These are phyloP conservation scores for Antrozous pallidus DNA, from an alignment of 2,797 vertebrate species.

Conservation along the genomic window DNA sequence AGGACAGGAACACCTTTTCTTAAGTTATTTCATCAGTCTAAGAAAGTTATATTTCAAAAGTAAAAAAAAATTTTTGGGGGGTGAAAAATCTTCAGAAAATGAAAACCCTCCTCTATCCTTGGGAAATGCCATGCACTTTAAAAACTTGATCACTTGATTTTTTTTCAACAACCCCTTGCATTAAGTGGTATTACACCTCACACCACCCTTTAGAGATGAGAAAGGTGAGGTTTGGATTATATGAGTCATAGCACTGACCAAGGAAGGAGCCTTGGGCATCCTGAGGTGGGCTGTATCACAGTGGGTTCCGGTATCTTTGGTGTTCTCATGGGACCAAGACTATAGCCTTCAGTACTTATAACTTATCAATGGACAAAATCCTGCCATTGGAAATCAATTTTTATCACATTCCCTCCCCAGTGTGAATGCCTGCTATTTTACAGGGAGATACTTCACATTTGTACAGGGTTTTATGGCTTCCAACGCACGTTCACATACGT, in stretches of 20 bases:
- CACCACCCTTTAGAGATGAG: background rate
- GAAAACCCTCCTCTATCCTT: background rate
- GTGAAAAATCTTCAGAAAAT: background rate
- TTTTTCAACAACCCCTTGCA: background rate
- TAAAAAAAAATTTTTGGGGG: background rate
- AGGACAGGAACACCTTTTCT: background rate
- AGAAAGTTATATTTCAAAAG: background rate
- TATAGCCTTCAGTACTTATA: background rate
- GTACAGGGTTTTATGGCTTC: background rate
- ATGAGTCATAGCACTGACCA: background rate
- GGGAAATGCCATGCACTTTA: background rate
- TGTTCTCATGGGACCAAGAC: background rate
- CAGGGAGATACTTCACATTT: background rate
- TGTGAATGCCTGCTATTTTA: background rate
- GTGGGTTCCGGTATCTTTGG: background rate
- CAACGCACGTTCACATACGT: background rate
- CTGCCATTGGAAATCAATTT: constrained; percentile 12
- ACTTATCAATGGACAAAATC: background rate
- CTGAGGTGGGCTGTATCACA: background rate
- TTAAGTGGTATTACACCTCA: background rate
- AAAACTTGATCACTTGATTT: background rate
- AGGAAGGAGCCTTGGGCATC: background rate
- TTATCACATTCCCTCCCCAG: background rate
- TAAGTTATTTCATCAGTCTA: background rate
- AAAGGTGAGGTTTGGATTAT: background rate